Conservation (phyloP, 2,888 invertebrate genomes). For the Latheticus oryzae region DNA sequence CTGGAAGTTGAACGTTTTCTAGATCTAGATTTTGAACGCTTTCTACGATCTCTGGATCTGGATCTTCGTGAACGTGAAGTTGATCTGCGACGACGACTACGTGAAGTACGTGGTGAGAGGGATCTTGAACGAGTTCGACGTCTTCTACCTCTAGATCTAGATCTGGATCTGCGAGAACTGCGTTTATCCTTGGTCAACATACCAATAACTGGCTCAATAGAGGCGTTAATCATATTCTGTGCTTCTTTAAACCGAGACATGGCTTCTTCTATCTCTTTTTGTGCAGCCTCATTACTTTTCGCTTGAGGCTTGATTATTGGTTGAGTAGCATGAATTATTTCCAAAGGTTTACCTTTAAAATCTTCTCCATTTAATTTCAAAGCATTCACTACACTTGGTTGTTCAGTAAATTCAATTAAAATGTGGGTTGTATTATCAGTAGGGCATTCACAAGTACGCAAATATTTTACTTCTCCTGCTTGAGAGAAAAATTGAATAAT, state of each 20-base stretch:
- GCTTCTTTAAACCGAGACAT: slow-evolving; percentile 98
- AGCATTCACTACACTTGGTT: slow-evolving; percentile 87
- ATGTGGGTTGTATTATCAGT: slow-evolving; percentile 82
- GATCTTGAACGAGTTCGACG: slow-evolving; percentile 76
- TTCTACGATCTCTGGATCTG: slow-evolving; percentile 70
- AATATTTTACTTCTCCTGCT: slow-evolving; percentile 95
- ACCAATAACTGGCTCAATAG: slow-evolving; percentile 91
- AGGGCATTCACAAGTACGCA: slow-evolving; percentile 89
- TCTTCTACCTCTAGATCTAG: slow-evolving; percentile 64
- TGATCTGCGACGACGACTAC: slow-evolving; percentile 57
- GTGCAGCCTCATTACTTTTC: slow-evolving; percentile 95
- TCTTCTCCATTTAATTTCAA: slow-evolving; percentile 85
- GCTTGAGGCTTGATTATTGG: slow-evolving; percentile 93
- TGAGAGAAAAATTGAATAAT: slow-evolving; percentile 88
- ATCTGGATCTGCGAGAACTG: slow-evolving; percentile 65
- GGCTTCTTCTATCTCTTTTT: slow-evolving; percentile 95
- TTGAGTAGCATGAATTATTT: slow-evolving; percentile 91
- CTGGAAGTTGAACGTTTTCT: slow-evolving; percentile 56
- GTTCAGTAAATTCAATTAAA: slow-evolving; percentile 94
- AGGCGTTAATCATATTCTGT: slow-evolving; percentile 93
- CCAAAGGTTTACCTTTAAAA: slow-evolving; percentile 75
- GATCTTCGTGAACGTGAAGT: slow-evolving; percentile 50
- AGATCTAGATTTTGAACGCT: slow-evolving; percentile 69
- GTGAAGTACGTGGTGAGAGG: slow-evolving; percentile 35
- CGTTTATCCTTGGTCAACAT: slow-evolving; percentile 88